Evolutionary conservation across 2,113 vertebrate species (phyloP).

Genomic region (Scatophagus argus): DNA sequence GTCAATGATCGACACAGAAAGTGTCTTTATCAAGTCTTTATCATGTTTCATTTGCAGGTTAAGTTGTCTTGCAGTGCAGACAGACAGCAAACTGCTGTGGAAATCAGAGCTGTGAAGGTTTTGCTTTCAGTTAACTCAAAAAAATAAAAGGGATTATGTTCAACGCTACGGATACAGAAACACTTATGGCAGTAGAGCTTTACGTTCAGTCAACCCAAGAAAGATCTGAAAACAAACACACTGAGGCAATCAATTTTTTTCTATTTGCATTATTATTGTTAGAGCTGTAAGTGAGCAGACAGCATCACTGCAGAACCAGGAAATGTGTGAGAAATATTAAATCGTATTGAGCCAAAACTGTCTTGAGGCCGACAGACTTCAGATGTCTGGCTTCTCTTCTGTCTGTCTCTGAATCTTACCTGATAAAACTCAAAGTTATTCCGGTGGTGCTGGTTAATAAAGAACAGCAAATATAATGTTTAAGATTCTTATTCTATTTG

Average conservation of each 20-base stretch:
- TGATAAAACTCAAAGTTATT: constrained; percentile 47
- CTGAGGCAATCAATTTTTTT: constrained; percentile 9
- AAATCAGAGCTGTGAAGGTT: background rate
- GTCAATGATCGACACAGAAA: constrained; percentile 42
- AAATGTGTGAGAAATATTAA: constrained; percentile 13
- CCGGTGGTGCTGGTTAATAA: constrained; percentile 62
- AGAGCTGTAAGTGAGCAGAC: constrained; percentile 20
- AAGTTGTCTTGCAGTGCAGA: constrained; percentile 39
- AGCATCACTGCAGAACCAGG: background rate
- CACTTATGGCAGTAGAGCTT: background rate
- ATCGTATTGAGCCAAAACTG: constrained; percentile 10
- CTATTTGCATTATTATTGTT: constrained; percentile 4
- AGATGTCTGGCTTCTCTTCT: constrained; percentile 25
- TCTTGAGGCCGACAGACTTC: background rate
- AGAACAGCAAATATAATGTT: constrained; percentile 47
- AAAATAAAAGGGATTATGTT: constrained; percentile 7
- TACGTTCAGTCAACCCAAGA: background rate
- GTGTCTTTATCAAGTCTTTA: constrained; percentile 25
- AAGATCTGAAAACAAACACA: background rate
- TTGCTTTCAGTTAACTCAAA: constrained; percentile 7
- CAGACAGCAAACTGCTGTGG: background rate
- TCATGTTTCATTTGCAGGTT: constrained; percentile 40
- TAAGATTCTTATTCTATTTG: constrained; percentile 56
- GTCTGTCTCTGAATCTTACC: constrained; percentile 47
- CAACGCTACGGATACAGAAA: constrained; percentile 6